A percentile compares a stretch with the other conserved stretches of the same genome.
These are phyloP conservation scores for Leucophenga montana DNA, from an alignment of 2,888 invertebrate species.

Conservation along the genomic window DNA sequence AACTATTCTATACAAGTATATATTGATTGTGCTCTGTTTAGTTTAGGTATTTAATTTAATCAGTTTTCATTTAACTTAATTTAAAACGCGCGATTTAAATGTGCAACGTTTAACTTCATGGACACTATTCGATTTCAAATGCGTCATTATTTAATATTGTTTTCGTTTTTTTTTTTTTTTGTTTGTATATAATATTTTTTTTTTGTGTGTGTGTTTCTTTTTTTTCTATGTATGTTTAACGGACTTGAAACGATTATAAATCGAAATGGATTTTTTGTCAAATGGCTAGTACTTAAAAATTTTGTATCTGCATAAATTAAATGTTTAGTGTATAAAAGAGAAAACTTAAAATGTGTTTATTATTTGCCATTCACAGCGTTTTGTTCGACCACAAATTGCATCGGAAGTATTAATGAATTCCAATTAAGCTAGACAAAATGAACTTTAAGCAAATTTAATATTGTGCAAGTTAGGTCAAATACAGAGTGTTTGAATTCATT, in stretches of 20 bases:
- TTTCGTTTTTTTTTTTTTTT: not conserved
- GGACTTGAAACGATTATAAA: constrained; percentile 10
- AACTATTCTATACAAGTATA: not conserved
- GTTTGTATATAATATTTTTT: not conserved
- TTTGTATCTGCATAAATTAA: not conserved
- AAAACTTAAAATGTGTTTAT: not conserved
- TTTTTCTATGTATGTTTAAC: not conserved
- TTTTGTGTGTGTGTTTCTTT: constrained; percentile 3
- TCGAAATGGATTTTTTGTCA: too few species aligned
- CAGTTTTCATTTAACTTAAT: constrained; percentile 36
- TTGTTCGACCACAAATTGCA: not conserved
- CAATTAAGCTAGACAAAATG: too few species aligned
- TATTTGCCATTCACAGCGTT: not conserved
- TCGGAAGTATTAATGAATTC: too few species aligned
- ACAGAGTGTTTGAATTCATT: too few species aligned
- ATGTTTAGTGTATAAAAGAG: not conserved
- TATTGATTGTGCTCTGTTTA: constrained; percentile 37
- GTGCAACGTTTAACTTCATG: constrained; percentile 2
- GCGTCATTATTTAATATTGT: constrained; percentile 7
- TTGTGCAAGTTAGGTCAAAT: too few species aligned
- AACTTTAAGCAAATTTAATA: too few species aligned
- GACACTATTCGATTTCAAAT: not conserved
- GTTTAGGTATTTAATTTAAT: constrained; percentile 31
- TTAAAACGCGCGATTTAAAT: constrained; percentile 27
- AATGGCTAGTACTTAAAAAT: not conserved